Evolutionary conservation across 2,113 vertebrate species (phyloP).

Genomic region (Oncorhynchus keta): DNA sequence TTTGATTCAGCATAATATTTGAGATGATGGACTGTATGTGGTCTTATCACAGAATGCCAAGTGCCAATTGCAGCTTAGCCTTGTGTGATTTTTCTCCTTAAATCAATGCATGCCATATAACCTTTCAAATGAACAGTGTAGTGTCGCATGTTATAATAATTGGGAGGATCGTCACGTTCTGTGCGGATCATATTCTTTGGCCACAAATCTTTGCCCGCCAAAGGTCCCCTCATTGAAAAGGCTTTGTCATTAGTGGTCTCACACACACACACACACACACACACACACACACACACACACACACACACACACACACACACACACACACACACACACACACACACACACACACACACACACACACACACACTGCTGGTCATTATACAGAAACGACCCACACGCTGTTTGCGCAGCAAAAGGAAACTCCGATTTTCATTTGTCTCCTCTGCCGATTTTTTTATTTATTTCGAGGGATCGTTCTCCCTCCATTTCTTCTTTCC

Average conservation of each 20-base stretch:
- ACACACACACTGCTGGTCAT: slow-evolving; percentile 41
- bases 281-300: too few species aligned
- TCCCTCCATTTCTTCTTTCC: slow-evolving; percentile 37
- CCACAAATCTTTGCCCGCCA: background rate
- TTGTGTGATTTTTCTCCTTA: background rate
- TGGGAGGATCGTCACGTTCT: background rate
- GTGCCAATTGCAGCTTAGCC: background rate
- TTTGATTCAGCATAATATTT: background rate
- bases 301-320: too few species aligned
- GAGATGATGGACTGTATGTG: background rate
- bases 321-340: too few species aligned
- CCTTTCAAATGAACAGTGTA: background rate
- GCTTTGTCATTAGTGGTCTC: background rate
- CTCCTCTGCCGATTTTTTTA: slow-evolving; percentile 36
- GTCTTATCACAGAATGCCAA: background rate
- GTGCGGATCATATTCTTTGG: background rate
- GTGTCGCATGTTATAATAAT: background rate
- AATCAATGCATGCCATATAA: background rate
- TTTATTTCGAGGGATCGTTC: slow-evolving; percentile 59
- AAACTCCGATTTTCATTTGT: slow-evolving; percentile 37
- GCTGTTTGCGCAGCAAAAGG: slow-evolving; percentile 57
- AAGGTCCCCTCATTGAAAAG: background rate
- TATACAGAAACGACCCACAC: slow-evolving; percentile 49
- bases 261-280: too few species aligned
- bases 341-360: too few species aligned